A percentile compares a stretch with the other conserved stretches of the same genome.
Conservation (phyloP, 2,888 invertebrate species). For the Noctua fimbriata region DNA sequence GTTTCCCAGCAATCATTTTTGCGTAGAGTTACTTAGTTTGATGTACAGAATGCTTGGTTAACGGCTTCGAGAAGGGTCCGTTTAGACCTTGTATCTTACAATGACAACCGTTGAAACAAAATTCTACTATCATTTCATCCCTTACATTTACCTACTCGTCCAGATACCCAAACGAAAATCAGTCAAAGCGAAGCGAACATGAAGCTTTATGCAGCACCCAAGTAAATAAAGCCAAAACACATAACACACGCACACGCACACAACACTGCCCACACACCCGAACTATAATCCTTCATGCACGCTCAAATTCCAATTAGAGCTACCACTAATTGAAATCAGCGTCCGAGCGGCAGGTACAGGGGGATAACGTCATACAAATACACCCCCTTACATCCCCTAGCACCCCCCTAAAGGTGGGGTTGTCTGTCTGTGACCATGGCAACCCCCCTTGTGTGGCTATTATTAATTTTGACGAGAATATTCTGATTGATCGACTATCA, state of each 20-base stretch:
- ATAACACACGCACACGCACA: neutral
- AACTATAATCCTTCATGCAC: constrained; percentile 31
- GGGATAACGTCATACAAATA: constrained; percentile 50
- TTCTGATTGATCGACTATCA: constrained; percentile 57
- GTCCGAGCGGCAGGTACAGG: constrained; percentile 52
- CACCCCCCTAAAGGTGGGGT: constrained; percentile 42
- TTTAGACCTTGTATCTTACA: too few relatives aligned
- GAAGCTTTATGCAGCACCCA: neutral
- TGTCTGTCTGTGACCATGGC: constrained; percentile 55
- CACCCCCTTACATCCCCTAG: constrained; percentile 20
- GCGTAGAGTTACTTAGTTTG: too few relatives aligned
- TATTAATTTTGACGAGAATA: constrained; percentile 59
- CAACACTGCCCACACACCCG: neutral
- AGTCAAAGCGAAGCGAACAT: neutral
- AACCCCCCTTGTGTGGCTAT: constrained; percentile 42
- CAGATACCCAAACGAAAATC: neutral
- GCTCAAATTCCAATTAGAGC: constrained; percentile 51
- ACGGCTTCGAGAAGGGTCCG: too few relatives aligned
- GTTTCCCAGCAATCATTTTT: too few relatives aligned
- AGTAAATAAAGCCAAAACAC: constrained; percentile 8
- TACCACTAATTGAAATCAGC: constrained; percentile 54
- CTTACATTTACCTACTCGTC: neutral
- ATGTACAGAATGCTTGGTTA: too few relatives aligned
- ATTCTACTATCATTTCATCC: too few relatives aligned
- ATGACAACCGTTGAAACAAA: neutral